Percentiles rank a stretch among this genome's conserved stretches.
Conservation (phyloP, 2,113 vertebrate species). For the Tretioscincus oriximinensis region DNA sequence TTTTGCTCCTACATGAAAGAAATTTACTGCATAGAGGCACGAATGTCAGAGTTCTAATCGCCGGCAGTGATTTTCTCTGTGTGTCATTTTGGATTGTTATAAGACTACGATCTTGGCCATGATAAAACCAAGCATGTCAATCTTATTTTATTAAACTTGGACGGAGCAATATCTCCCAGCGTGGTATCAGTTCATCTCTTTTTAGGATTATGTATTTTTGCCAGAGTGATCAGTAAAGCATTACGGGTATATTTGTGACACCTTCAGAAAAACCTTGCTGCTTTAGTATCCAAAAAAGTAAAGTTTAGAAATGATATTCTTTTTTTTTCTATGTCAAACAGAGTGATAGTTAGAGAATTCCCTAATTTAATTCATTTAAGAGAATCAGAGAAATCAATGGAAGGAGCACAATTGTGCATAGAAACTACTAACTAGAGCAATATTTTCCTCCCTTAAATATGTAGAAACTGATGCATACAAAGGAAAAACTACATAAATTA, state of each 20-base stretch:
- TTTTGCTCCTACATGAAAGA: conserved; percentile 22
- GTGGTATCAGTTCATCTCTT: conserved; percentile 69
- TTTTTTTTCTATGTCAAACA: conserved; percentile 46
- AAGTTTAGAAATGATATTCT: conserved; percentile 41
- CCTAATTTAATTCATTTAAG: conserved; percentile 21
- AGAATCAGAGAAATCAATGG: background rate
- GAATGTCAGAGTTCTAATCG: conserved; percentile 16
- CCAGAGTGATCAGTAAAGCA: conserved; percentile 51
- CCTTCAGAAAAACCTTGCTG: conserved; percentile 47
- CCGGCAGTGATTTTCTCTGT: conserved; percentile 37
- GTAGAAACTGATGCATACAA: background rate
- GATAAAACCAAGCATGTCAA: conserved; percentile 70
- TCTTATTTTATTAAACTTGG: conserved; percentile 76
- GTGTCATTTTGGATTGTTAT: conserved; percentile 61
- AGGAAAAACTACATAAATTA: background rate
- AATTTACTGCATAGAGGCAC: background rate
- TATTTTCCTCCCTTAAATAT: background rate
- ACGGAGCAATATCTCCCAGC: conserved; percentile 59
- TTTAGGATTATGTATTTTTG: conserved; percentile 65
- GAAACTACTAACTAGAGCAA: background rate
- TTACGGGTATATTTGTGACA: conserved; percentile 47
- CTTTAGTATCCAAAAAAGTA: conserved; percentile 41
- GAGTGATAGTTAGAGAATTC: background rate
- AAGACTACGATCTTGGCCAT: conserved; percentile 60
- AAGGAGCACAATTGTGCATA: too few relatives aligned